Evolutionary conservation across 2,888 invertebrate genomes (phyloP), one percentile per base, ranked within the genome.

Genomic region (Lagria hirta): DNA sequence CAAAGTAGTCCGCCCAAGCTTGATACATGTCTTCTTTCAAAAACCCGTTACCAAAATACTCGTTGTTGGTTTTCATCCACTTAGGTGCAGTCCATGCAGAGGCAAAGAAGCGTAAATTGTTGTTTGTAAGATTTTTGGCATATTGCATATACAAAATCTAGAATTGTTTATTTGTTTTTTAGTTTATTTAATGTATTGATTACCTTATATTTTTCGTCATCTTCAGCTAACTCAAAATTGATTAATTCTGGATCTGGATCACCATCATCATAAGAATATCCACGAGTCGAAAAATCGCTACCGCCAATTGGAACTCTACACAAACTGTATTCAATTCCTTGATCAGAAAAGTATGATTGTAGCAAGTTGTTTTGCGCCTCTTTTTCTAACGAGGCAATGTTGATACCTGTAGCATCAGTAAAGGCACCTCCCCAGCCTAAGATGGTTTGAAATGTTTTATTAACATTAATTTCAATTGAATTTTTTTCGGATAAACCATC

Each of bases 401-500:
- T 88, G 8, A 89, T 81, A 0, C 84, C 83, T 2, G 79, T 73
- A 1, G 74, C 36, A 43, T 66, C 66, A 2, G 93, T 94, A 46
- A 93, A 87, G 0, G 92, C 88, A 0, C 89, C 93, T 0, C 94
- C 94, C 65, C 89, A 94, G 0, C 94, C 94, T 48, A 81, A 66
- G 12, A 94, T 84, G 12, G 62, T 73, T 68, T 94, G 93, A 57
- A 18, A 43, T 3, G 26, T 8, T 15, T 42, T 12, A 15, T 23
- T 22, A 3, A 22, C 4, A 16, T 43, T n/a, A 2, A 43, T 16
- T 5, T 10, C 4, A 4, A 43, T 43, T 14, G 17, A 3, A 7
- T 30, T 29, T n/a, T n/a, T n/a, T n/a, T 17, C 18, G n/a, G 12
- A 18, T 3, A 16, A 10, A 4, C 8, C 13, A 7, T 17, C 10